Evolutionary conservation across 2,113 vertebrate genomes (phyloP), one percentile per base, ranked within the genome.

Genomic region (Ochotona princeps): DNA sequence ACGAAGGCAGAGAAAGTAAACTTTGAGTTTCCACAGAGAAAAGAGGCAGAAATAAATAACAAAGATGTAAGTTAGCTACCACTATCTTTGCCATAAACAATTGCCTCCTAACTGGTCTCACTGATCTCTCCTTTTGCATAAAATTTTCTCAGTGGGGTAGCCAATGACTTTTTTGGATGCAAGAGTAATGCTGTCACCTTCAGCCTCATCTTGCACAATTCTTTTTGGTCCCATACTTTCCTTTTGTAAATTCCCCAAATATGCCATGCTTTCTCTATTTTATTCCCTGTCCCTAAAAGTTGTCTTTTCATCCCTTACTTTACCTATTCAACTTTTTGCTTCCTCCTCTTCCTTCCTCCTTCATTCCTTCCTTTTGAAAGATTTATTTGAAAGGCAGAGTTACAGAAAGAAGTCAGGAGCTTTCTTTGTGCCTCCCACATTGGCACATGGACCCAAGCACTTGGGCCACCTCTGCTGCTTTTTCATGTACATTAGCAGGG

Each of bases 231-330:
- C 20, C 28, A 35, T 3, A 44, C 1, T 21, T 13, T 69, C n/a
- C 23, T 74, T 8, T 38, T 67, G 72, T 84, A 7, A 66, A 38
- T 72, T 75, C 47, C n/a, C 66, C 69, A 83, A 84, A 90, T 26
- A 66, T 21, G 23, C 5, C 20, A 54, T 2, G 54, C 6, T 81
- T 44, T 44, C 38, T 23, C 26, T 54, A 44, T 54, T 81, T 73
- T 63, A 86, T 73, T 88, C 11, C 2, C 72, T 67, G 35, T 86
- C n/a, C 23, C n/a, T 75, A 96, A 92, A 91, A 93, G 32, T 67
- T 60, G 5, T 65, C 60, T 91, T 61, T 5, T n/a, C 35, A 87
- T 5, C 25, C 49, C 23, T 63, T 49, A 44, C 61, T 44, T 90
- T 12, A 66, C 61, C 65, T 67, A 83, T 0, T 67, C 38, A 44